Evolutionary conservation across 1,140 invertebrate species (phyloP), one percentile per base, ranked within the genome.

Genomic region (Heliothis virescens): DNA sequence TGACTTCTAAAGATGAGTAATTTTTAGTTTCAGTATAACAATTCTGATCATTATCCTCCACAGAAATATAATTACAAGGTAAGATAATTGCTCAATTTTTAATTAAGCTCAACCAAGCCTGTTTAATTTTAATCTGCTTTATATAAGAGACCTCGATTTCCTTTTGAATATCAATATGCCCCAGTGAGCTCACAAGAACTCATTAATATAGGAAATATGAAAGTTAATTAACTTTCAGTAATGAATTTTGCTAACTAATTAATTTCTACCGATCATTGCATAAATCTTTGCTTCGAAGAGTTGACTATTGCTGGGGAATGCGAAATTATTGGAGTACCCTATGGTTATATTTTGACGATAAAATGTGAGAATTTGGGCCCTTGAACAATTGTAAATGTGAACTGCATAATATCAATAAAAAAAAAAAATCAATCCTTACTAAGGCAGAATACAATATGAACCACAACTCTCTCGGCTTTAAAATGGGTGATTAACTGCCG

Each of bases 181-280:
- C 15, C 48, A 52, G 65, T 29, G 34, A 52, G n/a, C 65, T 53
- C 65, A 52, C 18, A 29, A 69, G 41, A 52, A 52, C 3, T 69
- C 47, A 48, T 65, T 69, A 50, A 69, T 69, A 12, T 69, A 69
- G 65, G 48, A 69, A 69, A 69, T 69, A 69, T 69, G 65, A 69
- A 69, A 52, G 65, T 69, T 26, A 69, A 69, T 69, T 69, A 69
- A 26, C 65, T 69, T 47, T n/a, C 47, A 26, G 16, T 69, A 69
- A 69, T 69, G 50, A 69, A 53, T 69, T 52, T 69, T 15, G 65
- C 12, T 50, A 13, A 62, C 59, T 26, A 69, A 69, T 69, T 69
- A 69, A 69, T 69, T 69, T 52, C 12, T 52, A 52, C 48, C 21
- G 65, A 53, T 53, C 9, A 41, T 11, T 9, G 41, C n/a, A 4